Evolutionary conservation across 2,888 invertebrate genomes (phyloP).

Genomic region (Dioctria linearis): DNA sequence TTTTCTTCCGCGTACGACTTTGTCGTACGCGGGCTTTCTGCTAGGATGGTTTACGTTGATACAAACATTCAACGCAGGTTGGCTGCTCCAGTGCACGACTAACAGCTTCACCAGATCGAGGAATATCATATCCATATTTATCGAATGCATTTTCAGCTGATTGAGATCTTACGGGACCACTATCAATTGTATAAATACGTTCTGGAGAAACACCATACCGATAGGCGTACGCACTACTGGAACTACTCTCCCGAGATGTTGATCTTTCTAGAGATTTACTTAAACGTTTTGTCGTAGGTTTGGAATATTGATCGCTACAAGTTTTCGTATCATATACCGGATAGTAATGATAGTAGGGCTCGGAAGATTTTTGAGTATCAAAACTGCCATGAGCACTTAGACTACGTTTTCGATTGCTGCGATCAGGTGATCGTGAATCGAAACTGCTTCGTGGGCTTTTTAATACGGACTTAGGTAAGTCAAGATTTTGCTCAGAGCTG

Average conservation of each 20-base stretch:
- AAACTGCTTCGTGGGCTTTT: slow-evolving; percentile 66
- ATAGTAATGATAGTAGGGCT: slow-evolving; percentile 69
- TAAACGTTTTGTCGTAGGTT: slow-evolving; percentile 61
- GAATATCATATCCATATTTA: slow-evolving; percentile 64
- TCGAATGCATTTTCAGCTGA: slow-evolving; percentile 70
- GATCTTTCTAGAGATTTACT: slow-evolving; percentile 70
- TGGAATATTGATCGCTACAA: slow-evolving; percentile 67
- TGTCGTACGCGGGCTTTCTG: slow-evolving; percentile 76
- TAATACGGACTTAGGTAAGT: slow-evolving; percentile 62
- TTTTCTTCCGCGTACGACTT: slow-evolving; percentile 76
- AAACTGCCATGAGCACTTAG: slow-evolving; percentile 70
- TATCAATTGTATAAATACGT: slow-evolving; percentile 66
- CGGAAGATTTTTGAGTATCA: slow-evolving; percentile 65
- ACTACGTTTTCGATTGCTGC: slow-evolving; percentile 66
- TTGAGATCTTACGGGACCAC: slow-evolving; percentile 68
- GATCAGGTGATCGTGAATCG: slow-evolving; percentile 65
- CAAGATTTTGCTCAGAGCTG: slow-evolving; percentile 67
- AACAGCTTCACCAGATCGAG: slow-evolving; percentile 74
- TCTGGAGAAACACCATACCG: slow-evolving; percentile 69
- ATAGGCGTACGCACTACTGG: slow-evolving; percentile 64
- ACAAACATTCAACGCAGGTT: slow-evolving; percentile 82
- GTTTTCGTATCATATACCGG: slow-evolving; percentile 70
- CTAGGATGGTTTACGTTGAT: slow-evolving; percentile 78
- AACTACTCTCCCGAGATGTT: slow-evolving; percentile 68
- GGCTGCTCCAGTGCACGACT: slow-evolving; percentile 77